Base-by-base conservation (phyloP, 2,888 invertebrate species). In the Leptogaster cylindrica region DNA sequence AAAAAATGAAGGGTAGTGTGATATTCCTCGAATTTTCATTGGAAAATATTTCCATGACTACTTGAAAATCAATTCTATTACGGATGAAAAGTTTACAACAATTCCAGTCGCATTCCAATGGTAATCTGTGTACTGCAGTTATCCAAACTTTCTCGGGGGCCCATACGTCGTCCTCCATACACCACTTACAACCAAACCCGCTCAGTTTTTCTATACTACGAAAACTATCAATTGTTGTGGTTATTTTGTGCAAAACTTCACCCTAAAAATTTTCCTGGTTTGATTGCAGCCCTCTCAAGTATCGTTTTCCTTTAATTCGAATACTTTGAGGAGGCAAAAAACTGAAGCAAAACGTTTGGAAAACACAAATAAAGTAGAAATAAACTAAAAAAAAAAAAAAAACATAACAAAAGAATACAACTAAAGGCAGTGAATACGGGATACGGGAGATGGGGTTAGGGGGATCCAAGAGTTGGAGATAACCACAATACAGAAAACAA, bases 191-290 rank as follows among this genome's bases (percentile, higher is more conserved):
- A 7, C n/a, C n/a, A n/a, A n/a, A n/a, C n/a, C n/a, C n/a, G n/a
- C n/a, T n/a, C n/a, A n/a, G n/a, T n/a, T n/a, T n/a, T n/a, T n/a
- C n/a, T 20, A 25, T 23, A 23, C 14, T 55, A 23, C 33, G 31
- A 55, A 55, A 55, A 55, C 55, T 31, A 55, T 55, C 55, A 36
- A 55, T 55, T 55, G 55, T 55, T 55, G 55, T 55, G 55, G 55
- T 55, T 39, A 55, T 55, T 55, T 55, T 55, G 55, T 36, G 36
- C 20, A 20, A 39, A 55, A 55, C 36, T 55, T 55, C 55, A 31
- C 23, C 55, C 23, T 55, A 20, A 55, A 55, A 55, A 36, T 18
- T 36, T 55, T 20, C 12, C 36, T 28, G 36, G 41, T 41, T n/a
- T 14, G 41, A 31, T 55, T 33, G 12, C 55, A 55, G 55, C 12